Conservation (phyloP, 2,113 vertebrate species). For the Daphoenositta chrysoptera region DNA sequence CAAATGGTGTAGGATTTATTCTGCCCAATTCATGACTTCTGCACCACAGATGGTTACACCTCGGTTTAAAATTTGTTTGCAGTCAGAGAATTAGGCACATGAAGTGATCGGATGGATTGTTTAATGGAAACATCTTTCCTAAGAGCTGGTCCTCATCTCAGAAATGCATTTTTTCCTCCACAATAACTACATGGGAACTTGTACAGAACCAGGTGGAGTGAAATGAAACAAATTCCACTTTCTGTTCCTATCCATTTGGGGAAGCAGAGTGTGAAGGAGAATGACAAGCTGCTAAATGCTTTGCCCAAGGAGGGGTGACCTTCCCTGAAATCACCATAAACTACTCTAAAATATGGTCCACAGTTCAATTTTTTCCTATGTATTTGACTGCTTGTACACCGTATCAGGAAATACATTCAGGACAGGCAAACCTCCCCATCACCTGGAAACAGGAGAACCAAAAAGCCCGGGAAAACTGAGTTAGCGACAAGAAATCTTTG, state of each 20-base stretch:
- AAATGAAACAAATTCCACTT: not conserved
- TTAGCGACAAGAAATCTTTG: not conserved
- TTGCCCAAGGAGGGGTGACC: not conserved
- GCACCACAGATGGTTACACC: not conserved
- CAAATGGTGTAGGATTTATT: not conserved
- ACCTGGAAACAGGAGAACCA: not conserved
- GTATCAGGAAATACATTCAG: not conserved
- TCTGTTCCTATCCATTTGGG: not conserved
- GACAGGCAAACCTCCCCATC: not conserved
- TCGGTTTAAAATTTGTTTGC: not conserved
- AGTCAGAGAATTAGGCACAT: not conserved
- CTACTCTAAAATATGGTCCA: not conserved
- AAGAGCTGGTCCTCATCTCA: not conserved
- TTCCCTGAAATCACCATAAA: not conserved
- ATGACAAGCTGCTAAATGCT: not conserved
- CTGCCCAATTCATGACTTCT: not conserved
- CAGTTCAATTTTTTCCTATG: not conserved
- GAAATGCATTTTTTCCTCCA: not conserved
- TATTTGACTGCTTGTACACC: not conserved
- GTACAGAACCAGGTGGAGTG: not conserved
- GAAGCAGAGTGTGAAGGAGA: constrained; percentile 7
- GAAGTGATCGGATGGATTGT: not conserved
- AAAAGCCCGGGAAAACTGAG: not conserved
- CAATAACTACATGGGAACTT: not conserved
- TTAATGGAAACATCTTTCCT: not conserved